phyloP scores from a whole-genome alignment of 1,140 invertebrate species.

The Palaemon carinicauda region DNA sequence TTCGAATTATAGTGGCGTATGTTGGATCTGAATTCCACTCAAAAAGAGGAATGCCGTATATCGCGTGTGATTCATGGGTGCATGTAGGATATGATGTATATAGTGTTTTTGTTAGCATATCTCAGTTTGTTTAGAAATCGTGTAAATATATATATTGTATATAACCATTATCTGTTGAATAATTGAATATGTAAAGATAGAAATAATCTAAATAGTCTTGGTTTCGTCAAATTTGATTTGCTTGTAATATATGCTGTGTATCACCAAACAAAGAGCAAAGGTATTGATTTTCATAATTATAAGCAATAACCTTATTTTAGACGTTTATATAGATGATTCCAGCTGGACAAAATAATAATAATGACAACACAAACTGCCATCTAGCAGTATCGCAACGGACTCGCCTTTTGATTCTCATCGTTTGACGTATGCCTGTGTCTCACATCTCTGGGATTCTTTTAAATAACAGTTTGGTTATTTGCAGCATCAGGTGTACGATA shows the following conservation, averaged over 20 bases:
- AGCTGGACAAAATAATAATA: constrained; percentile 31
- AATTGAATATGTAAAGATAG: constrained; percentile 1
- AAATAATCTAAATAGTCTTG: background rate
- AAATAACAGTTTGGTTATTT: too few species aligned
- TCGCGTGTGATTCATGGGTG: constrained; percentile 36
- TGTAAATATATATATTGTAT: constrained; percentile 22
- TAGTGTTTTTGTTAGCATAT: constrained; percentile 30
- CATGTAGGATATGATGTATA: constrained; percentile 45
- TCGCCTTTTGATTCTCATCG: background rate
- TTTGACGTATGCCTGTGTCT: background rate
- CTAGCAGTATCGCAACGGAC: background rate
- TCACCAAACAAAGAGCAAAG: background rate
- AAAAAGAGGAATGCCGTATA: background rate
- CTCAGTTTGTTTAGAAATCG: background rate
- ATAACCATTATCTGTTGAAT: constrained; percentile 10
- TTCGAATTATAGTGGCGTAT: background rate
- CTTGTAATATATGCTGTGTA: constrained; percentile 20
- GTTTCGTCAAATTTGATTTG: constrained; percentile 9
- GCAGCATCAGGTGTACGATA: too few species aligned
- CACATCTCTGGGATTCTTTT: too few species aligned
- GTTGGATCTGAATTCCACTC: background rate
- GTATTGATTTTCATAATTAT: background rate
- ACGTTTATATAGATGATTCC: constrained; percentile 14
- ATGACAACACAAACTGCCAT: constrained; percentile 32
- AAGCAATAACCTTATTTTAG: background rate